phyloP scores from a whole-genome alignment of 2,113 vertebrate species.

The Hippocampus comes region DNA sequence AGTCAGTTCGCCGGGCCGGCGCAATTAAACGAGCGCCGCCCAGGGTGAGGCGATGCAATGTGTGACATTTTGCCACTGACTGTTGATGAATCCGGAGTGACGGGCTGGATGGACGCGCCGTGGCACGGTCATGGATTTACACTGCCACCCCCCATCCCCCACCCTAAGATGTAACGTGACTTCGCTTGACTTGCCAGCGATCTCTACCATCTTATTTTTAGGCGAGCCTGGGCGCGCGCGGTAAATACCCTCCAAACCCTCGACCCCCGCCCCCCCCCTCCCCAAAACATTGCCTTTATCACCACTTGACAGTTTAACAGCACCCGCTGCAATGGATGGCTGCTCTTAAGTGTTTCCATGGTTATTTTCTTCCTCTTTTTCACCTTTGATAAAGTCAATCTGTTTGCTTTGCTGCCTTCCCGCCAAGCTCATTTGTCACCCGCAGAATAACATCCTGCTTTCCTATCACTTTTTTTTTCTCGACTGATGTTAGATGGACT shows the following conservation, averaged over 20 bases:
- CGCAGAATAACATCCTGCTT: conserved; percentile 1
- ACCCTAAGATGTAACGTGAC: background rate
- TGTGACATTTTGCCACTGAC: conserved; percentile 67
- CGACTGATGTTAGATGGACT: conserved; percentile 5
- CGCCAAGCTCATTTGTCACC: conserved; percentile 53
- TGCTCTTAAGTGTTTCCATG: conserved; percentile 60
- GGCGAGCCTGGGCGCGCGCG: conserved; percentile 33
- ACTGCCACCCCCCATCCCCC: background rate
- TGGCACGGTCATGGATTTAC: conserved; percentile 60
- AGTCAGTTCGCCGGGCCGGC: background rate
- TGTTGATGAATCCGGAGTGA: conserved; percentile 59
- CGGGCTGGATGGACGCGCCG: conserved; percentile 30
- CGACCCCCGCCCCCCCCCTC: conserved; percentile 27
- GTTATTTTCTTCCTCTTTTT: conserved; percentile 59
- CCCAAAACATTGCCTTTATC: conserved; percentile 61
- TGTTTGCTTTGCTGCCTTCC: conserved; percentile 29
- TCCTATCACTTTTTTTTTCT: background rate
- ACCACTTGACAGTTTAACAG: conserved; percentile 71
- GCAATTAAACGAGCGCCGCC: conserved; percentile 62
- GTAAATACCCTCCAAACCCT: conserved; percentile 37
- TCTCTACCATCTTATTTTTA: conserved; percentile 25
- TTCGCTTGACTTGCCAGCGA: conserved; percentile 7
- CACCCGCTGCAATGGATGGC: conserved; percentile 58
- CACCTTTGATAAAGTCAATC: conserved; percentile 58
- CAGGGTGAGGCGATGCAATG: conserved; percentile 54